phyloP scores from a whole-genome alignment of 2,113 vertebrate genomes.

The Synchiropus splendidus region DNA sequence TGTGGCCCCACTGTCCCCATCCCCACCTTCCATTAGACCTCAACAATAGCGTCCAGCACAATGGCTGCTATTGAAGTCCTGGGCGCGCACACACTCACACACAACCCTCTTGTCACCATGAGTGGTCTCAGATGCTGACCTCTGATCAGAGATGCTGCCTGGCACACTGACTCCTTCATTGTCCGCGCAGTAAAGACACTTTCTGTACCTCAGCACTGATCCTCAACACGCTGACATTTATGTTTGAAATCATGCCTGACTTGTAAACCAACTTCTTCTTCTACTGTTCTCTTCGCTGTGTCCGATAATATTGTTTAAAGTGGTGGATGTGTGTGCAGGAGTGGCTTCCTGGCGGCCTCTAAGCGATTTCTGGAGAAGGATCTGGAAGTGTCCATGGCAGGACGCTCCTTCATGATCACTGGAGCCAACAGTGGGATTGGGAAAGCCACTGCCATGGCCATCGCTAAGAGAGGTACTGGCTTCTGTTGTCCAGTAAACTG shows the following conservation, averaged over 20 bases:
- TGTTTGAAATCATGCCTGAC: too few species aligned
- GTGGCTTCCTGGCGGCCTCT: conserved; percentile 57
- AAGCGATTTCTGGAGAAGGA: conserved; percentile 71
- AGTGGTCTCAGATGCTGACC: not conserved
- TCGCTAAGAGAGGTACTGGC: conserved; percentile 67
- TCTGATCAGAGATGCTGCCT: conserved; percentile 37
- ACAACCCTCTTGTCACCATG: conserved; percentile 29
- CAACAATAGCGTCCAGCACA: conserved; percentile 55
- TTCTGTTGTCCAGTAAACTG: too few species aligned
- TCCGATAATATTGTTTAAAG: too few species aligned
- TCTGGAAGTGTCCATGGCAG: conserved; percentile 65
- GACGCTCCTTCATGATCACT: conserved; percentile 70
- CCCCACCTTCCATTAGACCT: conserved; percentile 6
- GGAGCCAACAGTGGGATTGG: conserved; percentile 73
- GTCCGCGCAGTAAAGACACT: conserved; percentile 39
- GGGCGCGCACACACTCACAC: conserved; percentile 9
- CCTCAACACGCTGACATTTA: too few species aligned
- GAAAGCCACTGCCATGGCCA: conserved; percentile 62
- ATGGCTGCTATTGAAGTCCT: conserved; percentile 50
- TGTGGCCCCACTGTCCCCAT: conserved; percentile 12
- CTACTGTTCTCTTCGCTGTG: too few species aligned
- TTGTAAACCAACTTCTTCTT: too few species aligned
- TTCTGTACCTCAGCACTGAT: not conserved
- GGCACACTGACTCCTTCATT: conserved; percentile 39
- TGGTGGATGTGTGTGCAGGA: conserved; percentile 38